phyloP scores from a whole-genome alignment of 2,797 vertebrate species.

The Mus minutoides region DNA sequence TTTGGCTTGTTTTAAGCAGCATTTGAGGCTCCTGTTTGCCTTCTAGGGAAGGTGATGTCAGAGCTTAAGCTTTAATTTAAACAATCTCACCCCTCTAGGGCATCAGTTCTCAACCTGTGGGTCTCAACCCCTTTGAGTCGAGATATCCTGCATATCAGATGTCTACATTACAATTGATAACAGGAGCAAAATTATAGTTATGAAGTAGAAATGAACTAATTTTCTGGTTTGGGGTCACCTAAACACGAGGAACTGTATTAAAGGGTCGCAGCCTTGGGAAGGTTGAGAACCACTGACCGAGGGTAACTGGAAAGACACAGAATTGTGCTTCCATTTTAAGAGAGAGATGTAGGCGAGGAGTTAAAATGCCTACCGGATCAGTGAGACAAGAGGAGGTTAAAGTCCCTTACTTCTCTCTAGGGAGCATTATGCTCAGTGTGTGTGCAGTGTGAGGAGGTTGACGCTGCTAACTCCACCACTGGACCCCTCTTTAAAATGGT shows the following conservation, averaged over 20 bases:
- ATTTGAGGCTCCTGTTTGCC: background rate
- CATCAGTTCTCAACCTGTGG: background rate
- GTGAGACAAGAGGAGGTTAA: background rate
- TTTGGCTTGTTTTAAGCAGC: background rate
- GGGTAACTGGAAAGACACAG: background rate
- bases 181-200: background rate
- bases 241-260: background rate
- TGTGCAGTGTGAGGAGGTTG: background rate
- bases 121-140: background rate
- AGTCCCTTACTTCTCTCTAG: background rate
- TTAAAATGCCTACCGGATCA: background rate
- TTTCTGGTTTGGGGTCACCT: background rate
- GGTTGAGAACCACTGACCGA: background rate
- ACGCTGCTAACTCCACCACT: background rate
- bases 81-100: background rate
- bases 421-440: too few species aligned
- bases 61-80: constrained; percentile 14
- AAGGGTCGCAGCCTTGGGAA: background rate
- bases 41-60: background rate
- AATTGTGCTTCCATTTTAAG: background rate
- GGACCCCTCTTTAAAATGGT: background rate
- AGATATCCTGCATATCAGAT: background rate
- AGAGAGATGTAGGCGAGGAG: background rate
- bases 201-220: background rate
- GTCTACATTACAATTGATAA: background rate